These are phyloP conservation scores for Drosophila ohnishii DNA, from an alignment of 1,140 invertebrate species.

Conservation along the genomic window DNA sequence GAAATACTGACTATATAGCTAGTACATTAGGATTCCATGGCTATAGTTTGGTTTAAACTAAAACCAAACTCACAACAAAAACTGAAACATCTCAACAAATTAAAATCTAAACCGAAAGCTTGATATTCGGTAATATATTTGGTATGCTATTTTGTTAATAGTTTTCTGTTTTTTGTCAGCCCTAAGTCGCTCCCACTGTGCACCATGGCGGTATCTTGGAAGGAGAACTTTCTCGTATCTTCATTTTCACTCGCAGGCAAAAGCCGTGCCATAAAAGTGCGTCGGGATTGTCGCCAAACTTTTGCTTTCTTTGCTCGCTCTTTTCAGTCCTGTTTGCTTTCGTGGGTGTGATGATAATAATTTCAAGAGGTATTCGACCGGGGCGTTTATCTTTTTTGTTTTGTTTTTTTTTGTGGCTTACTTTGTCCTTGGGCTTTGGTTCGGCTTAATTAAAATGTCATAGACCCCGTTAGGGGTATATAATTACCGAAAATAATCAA, in stretches of 20 bases:
- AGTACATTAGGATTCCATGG: too few relatives aligned
- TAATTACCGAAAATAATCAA: conserved; percentile 60
- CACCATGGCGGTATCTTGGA: conserved; percentile 9
- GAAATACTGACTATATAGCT: too few relatives aligned
- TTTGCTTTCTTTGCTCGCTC: conserved; percentile 63
- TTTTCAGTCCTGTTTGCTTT: conserved; percentile 11
- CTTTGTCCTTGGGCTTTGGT: conserved; percentile 29
- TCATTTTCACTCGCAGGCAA: conserved; percentile 58
- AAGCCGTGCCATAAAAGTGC: conserved; percentile 71
- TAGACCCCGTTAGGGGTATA: conserved; percentile 36
- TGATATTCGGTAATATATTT: too few relatives aligned
- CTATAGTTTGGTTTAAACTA: too few relatives aligned
- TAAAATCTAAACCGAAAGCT: too few relatives aligned
- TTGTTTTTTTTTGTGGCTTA: conserved; percentile 1
- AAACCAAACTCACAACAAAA: too few relatives aligned
- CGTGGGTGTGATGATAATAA: conserved; percentile 62
- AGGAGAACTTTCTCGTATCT: conserved; percentile 46
- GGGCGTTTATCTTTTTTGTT: conserved; percentile 27
- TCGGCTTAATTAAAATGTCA: conserved; percentile 67
- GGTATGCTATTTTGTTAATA: neutral
- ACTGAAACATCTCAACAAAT: too few relatives aligned
- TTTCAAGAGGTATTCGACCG: conserved; percentile 39
- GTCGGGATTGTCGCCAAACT: conserved; percentile 71
- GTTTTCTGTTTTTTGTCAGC: conserved; percentile 10
- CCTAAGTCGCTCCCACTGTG: conserved; percentile 14